Base-by-base conservation (phyloP, 2,113 vertebrate genomes). In the Triplophysa dalaica region DNA sequence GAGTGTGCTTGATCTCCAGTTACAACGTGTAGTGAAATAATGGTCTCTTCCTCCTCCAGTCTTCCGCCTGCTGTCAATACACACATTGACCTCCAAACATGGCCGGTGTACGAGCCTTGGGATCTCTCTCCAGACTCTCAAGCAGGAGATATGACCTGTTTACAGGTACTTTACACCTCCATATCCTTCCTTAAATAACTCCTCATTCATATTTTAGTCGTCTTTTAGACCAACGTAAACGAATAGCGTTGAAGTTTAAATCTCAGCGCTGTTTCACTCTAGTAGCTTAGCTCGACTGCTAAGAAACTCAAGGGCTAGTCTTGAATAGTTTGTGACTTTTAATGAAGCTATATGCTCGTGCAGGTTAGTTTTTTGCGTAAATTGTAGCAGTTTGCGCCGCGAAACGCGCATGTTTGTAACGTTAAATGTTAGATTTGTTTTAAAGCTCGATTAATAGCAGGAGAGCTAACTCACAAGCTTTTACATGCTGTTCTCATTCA, bases 81-180 rank as follows among this genome's bases (percentile, higher is more conserved):
- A 76, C 74, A 38, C 70, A 12, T 66, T 83, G 79, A 83, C 85
- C 85, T 90, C 80, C 81, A 80, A 92, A 90, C 66, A 94, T 94
- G 93, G 91, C 92, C 61, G 87, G 89, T 83, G 60, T 91, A 13
- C 88, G 92, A 88, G 88, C 89, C 54, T 21, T 92, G 74, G 93
- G 92, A 67, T 85, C 87, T 76, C 88, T 94, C 9, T 92, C 91
- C 80, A 88, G 82, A 72, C 52, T 90, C 13, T 75, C 89, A 81
- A 70, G 75, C 60, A 87, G 82, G 65, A 90, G 87, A 90, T 92
- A 91, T 66, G 52, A 81, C 6, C 50, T 89, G 2, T 60, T 82
- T 26, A 66, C 87, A 88, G 92, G 92, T 94, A 86, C 19, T 3
- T 29, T 21, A 41, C 56, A 26, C 22, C 41, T 17, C 2, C 26